Evolutionary conservation across 2,888 invertebrate species (phyloP).

Genomic region (Pheosia gnoma): DNA sequence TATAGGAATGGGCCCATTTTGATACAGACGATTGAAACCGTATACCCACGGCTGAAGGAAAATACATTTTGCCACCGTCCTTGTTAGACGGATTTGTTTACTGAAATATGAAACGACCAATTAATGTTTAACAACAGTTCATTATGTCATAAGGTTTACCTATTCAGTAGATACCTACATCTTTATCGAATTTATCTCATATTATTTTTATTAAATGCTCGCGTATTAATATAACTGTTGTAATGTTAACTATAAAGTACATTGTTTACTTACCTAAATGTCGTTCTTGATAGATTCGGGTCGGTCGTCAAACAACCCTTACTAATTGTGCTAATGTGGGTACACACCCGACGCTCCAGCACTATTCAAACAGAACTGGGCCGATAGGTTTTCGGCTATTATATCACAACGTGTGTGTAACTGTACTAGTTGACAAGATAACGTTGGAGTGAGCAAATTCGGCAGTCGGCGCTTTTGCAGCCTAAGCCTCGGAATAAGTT

Average conservation of each 20-base stretch:
- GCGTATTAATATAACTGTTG: slow-evolving; percentile 36
- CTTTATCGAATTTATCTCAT: not conserved
- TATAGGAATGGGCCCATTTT: slow-evolving; percentile 18
- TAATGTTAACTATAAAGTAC: slow-evolving; percentile 48
- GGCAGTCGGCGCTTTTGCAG: slow-evolving; percentile 68
- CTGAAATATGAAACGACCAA: slow-evolving; percentile 55
- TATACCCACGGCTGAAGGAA: slow-evolving; percentile 2
- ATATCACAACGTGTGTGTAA: slow-evolving; percentile 55
- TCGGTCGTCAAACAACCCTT: slow-evolving; percentile 70
- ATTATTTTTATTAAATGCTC: not conserved
- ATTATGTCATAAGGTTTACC: slow-evolving; percentile 23
- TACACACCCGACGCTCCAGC: slow-evolving; percentile 68
- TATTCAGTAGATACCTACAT: not conserved
- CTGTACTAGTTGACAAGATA: slow-evolving; percentile 70
- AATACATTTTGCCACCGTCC: slow-evolving; percentile 2
- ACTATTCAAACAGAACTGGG: slow-evolving; percentile 78
- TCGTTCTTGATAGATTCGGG: slow-evolving; percentile 65
- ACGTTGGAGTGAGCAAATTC: slow-evolving; percentile 70
- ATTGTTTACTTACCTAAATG: slow-evolving; percentile 35
- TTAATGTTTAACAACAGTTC: slow-evolving; percentile 47
- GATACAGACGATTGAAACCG: slow-evolving; percentile 21
- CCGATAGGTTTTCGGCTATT: slow-evolving; percentile 68
- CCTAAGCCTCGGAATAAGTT: slow-evolving; percentile 81
- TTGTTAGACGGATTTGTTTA: slow-evolving; percentile 39
- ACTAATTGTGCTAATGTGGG: slow-evolving; percentile 67